Base-by-base conservation (phyloP, 2,113 vertebrate species). In the Dipodomys merriami region DNA sequence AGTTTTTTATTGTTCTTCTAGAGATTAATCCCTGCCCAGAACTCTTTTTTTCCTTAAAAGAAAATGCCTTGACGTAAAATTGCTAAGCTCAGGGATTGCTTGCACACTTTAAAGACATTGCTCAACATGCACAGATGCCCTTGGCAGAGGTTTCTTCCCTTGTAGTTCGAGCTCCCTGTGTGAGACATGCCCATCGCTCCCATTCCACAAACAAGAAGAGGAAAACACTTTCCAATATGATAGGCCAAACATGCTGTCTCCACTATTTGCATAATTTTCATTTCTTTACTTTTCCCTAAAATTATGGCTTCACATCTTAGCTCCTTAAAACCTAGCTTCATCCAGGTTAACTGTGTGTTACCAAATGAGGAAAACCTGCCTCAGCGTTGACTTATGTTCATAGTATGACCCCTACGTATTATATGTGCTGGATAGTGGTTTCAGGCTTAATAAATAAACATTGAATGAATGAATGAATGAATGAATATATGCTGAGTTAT, bases 221-320 rank as follows among this genome's bases (percentile, higher is more conserved):
- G 7, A 65, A 80, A 57, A 19, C 46, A 20, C 27, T 73, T 72
- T 29, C 29, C 9, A 39, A 7, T 76, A 23, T 18, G n/a, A 79
- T 18, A 68, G 62, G 18, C 53, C 57, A 81, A 81, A 64, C 64
- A 33, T 72, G n/a, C 72, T 83, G 9, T 53, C 27, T 46, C 62
- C 65, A 4, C n/a, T 83, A 10, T 85, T 69, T 71, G 20, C 35
- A 15, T 44, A 67, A 5, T 23, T 76, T 71, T 6, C 8, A 60
- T 72, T 82, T 91, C 29, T 29, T 92, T 62, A 15, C 29, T 69
- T 85, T 93, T 67, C 27, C 80, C 71, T 39, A 67, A 88, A 91
- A 81, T 71, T 7, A 53, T 82, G 67, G 4, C 46, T 83, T 93
- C 67, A 68, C 16, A 39, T 57, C 73, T 29, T 20, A 46, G 68